phyloP scores from a whole-genome alignment of 2,113 vertebrate species.

The Vimba vimba region DNA sequence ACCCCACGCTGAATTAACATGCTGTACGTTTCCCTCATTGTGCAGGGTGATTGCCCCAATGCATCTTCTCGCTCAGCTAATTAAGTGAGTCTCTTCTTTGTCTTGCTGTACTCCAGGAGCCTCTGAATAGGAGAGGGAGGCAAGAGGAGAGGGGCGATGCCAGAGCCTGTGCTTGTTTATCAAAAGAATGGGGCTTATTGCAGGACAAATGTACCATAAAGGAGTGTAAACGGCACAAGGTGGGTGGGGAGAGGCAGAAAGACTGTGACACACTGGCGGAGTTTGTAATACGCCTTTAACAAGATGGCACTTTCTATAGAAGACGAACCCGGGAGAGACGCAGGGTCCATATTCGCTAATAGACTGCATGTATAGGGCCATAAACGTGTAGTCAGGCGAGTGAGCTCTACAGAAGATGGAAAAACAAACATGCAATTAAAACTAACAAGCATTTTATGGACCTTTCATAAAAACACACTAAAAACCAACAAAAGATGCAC shows the following conservation, averaged over 20 bases:
- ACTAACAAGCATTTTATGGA: conserved; percentile 1
- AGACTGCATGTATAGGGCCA: conserved; percentile 40
- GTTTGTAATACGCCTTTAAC: conserved; percentile 53
- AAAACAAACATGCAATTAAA: conserved; percentile 45
- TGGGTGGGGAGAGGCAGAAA: conserved; percentile 44
- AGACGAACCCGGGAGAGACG: neutral
- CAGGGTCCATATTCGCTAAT: conserved; percentile 47
- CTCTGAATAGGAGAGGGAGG: conserved; percentile 53
- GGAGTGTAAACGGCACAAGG: conserved; percentile 50
- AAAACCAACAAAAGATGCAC: neutral
- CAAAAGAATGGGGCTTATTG: conserved; percentile 61
- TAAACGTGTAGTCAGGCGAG: conserved; percentile 46
- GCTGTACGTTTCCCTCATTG: conserved; percentile 72
- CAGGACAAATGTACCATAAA: conserved; percentile 59
- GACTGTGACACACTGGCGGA: conserved; percentile 39
- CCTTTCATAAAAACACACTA: conserved; percentile 39
- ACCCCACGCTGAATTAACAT: conserved; percentile 63
- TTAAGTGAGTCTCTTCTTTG: conserved; percentile 78
- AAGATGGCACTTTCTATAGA: conserved; percentile 50
- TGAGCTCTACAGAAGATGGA: conserved; percentile 15
- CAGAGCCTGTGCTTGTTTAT: conserved; percentile 68
- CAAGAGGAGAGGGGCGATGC: conserved; percentile 51
- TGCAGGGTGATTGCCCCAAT: conserved; percentile 79
- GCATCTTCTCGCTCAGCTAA: conserved; percentile 79
- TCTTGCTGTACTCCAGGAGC: conserved; percentile 68